Percentiles rank a stretch among this genome's conserved stretches.
Conservation (phyloP, 2,888 invertebrate genomes). For the Carterocephalus palaemon region DNA sequence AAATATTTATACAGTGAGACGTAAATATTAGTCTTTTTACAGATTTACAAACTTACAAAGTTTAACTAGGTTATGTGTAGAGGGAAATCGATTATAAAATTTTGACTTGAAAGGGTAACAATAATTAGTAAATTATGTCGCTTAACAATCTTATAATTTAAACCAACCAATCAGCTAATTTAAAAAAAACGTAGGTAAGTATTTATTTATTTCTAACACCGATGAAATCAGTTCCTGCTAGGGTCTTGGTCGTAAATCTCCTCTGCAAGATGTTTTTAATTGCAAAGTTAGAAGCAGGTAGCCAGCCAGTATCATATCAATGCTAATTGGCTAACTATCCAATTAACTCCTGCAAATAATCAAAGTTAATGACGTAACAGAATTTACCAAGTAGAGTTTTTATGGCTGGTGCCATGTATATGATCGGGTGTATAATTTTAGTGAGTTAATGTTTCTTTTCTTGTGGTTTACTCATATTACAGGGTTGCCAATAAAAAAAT, state of each 20-base stretch:
- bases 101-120: slow-evolving; percentile 5
- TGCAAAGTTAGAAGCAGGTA: slow-evolving; percentile 7
- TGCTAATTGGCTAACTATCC: slow-evolving; percentile 10
- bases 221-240: no score
- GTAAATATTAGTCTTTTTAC: neutral
- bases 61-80: slow-evolving; percentile 1
- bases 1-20: no score
- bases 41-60: slow-evolving; percentile 8
- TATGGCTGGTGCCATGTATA: neutral
- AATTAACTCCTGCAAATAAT: neutral
- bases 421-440: neutral
- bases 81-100: no score
- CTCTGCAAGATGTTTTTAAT: slow-evolving; percentile 16
- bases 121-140: no score
- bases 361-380: slow-evolving; percentile 4
- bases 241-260: slow-evolving; percentile 17
- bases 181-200: no score
- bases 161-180: no score
- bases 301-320: no score
- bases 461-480: slow-evolving; percentile 6
- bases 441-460: neutral
- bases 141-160: no score
- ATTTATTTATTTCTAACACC: no score
- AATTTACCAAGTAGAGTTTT: neutral
- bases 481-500: slow-evolving; percentile 10